phyloP scores from a whole-genome alignment of 2,797 vertebrate species.

The Neosalanx taihuensis region DNA sequence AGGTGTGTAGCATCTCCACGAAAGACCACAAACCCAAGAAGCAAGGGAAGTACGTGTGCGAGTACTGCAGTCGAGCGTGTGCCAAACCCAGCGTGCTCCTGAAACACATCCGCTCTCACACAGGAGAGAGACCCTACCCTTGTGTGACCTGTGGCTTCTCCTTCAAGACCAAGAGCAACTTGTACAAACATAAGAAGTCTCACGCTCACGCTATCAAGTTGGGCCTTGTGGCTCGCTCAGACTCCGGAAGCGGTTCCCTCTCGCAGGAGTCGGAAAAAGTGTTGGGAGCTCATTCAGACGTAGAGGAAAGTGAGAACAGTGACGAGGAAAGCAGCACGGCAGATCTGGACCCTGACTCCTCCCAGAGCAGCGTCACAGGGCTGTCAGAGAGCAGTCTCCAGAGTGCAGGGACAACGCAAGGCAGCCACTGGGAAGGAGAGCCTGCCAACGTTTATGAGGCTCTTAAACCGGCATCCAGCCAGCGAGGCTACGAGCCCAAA shows the following conservation, averaged over 20 bases:
- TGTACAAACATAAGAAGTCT: conserved; percentile 99
- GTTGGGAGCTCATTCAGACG: conserved; percentile 86
- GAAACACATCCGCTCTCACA: conserved; percentile 98
- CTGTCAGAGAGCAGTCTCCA: conserved; percentile 75
- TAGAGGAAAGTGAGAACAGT: conserved; percentile 91
- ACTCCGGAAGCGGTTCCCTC: conserved; percentile 82
- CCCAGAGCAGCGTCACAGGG: conserved; percentile 74
- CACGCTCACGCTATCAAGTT: conserved; percentile 97
- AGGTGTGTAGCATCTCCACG: conserved; percentile 80
- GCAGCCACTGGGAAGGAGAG: conserved; percentile 69
- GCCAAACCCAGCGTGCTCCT: conserved; percentile 97
- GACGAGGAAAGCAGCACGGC: conserved; percentile 87
- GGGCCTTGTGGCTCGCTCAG: conserved; percentile 86
- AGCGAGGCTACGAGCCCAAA: conserved; percentile 77
- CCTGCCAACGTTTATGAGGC: conserved; percentile 48
- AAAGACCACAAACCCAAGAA: conserved; percentile 98
- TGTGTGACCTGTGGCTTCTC: conserved; percentile 97
- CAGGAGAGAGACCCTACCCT: conserved; percentile 94
- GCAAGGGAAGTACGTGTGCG: conserved; percentile 94
- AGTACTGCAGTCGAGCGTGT: conserved; percentile 92
- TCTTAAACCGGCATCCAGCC: conserved; percentile 66
- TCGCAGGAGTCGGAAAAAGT: conserved; percentile 93
- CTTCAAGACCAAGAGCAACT: conserved; percentile 99
- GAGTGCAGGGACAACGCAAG: conserved; percentile 65
- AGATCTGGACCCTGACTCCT: conserved; percentile 81